Conservation (phyloP, 2,888 invertebrate genomes). For the Scaptomyza polygonia region DNA sequence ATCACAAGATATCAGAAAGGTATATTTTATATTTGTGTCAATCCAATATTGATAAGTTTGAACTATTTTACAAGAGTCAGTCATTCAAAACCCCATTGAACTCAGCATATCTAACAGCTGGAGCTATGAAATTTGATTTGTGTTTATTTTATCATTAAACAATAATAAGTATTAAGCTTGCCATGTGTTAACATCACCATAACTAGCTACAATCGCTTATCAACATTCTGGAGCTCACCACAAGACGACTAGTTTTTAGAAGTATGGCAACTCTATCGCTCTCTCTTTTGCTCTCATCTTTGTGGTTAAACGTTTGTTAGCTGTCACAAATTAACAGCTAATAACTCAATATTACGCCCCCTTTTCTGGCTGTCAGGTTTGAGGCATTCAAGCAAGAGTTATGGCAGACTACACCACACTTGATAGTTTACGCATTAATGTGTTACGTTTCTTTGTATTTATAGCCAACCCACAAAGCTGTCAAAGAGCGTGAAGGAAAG, state of each 20-base stretch:
- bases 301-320: constrained; percentile 41
- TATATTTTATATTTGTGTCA: too few species aligned
- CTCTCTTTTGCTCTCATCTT: constrained; percentile 3
- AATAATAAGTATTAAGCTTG: neutral
- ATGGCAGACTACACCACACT: constrained; percentile 33
- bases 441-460: constrained; percentile 42
- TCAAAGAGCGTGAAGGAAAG: constrained; percentile 16
- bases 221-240: neutral
- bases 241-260: neutral
- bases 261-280: constrained; percentile 9
- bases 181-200: neutral
- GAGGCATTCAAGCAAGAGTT: constrained; percentile 57
- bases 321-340: constrained; percentile 61
- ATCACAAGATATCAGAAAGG: too few species aligned
- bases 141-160: neutral
- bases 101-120: neutral
- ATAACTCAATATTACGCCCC: constrained; percentile 62
- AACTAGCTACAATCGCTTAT: neutral
- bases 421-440: constrained; percentile 12
- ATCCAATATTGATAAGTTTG: too few species aligned
- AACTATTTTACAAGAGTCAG: neutral
- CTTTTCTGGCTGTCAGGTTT: constrained; percentile 37
- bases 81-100: neutral
- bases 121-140: neutral
- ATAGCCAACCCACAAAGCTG: constrained; percentile 52